Evolutionary conservation across 2,888 invertebrate genomes (phyloP), one percentile per base, ranked within the genome.

Genomic region (Noctua janthe): DNA sequence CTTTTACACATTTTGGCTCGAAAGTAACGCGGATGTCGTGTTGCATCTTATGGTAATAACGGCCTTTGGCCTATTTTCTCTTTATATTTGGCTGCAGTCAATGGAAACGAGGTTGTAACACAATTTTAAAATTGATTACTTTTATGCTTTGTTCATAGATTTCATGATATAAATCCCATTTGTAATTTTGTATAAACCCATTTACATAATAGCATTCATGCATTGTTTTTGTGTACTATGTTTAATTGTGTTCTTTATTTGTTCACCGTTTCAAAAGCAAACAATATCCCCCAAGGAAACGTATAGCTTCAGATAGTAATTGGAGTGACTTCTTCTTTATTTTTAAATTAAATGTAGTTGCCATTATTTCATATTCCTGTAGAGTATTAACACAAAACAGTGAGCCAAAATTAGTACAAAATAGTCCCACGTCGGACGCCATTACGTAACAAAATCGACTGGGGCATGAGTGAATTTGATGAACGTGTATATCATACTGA

Each of bases 351-450:
- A 64, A 20, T 11, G 0, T n/a, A 35, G 15, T 3, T 23, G 2
- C 13, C 43, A 70, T 73, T 51, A 78, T 73, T 80, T 20, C 1
- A n/a, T 35, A 35, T 70, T 13, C n/a, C 35, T 71, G 54, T 6
- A 70, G 76, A 81, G 7, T 75, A 74, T 56, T 64, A 10, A 49
- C 49, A 47, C n/a, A 64, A 77, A 77, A 49, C 47, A 56, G 11
- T 17, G 23, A 56, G 39, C 43, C n/a, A 56, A 83, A 76, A 70
- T 29, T 62, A 62, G 80, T 64, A 76, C 51, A 67, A 59, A 80
- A 56, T 51, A 75, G 87, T 81, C 85, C 87, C 88, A 84, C 82
- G 84, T 82, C 86, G 89, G 90, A 89, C 88, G 89, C 87, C 89
- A 89, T 89, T 88, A 88, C 81, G 81, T 87, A 90, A 91, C 85